Conservation (phyloP, 2,797 vertebrate species). For the Halcyon badia region DNA sequence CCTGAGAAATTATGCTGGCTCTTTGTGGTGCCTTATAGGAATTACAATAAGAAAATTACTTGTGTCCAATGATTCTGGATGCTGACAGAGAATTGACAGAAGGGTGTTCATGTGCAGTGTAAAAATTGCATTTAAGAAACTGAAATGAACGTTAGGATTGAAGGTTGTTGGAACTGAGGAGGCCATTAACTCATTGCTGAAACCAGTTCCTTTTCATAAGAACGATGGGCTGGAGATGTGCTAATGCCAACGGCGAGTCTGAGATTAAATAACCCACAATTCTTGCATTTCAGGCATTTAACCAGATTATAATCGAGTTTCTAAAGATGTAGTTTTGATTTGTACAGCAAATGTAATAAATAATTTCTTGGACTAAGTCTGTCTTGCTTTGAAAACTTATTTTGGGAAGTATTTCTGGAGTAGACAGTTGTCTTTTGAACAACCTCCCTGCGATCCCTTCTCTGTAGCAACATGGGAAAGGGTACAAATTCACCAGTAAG, state of each 20-base stretch:
- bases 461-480: neutral
- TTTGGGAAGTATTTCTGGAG: neutral
- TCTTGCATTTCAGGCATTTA: neutral
- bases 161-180: neutral
- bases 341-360: neutral
- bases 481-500: neutral
- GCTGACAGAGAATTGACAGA: neutral
- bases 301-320: neutral
- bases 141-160: neutral
- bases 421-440: neutral
- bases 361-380: neutral
- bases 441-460: neutral
- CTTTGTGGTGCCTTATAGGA: neutral
- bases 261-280: neutral
- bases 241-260: neutral
- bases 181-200: neutral
- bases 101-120: too few species aligned
- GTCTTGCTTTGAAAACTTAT: neutral
- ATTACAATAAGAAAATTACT: neutral
- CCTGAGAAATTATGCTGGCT: neutral
- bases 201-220: neutral
- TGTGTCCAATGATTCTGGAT: rapidly evolving
- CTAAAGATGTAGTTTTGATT: neutral
- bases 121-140: neutral
- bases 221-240: neutral